phyloP scores from a whole-genome alignment of 2,888 invertebrate genomes.

The Acrobasis repandana region DNA sequence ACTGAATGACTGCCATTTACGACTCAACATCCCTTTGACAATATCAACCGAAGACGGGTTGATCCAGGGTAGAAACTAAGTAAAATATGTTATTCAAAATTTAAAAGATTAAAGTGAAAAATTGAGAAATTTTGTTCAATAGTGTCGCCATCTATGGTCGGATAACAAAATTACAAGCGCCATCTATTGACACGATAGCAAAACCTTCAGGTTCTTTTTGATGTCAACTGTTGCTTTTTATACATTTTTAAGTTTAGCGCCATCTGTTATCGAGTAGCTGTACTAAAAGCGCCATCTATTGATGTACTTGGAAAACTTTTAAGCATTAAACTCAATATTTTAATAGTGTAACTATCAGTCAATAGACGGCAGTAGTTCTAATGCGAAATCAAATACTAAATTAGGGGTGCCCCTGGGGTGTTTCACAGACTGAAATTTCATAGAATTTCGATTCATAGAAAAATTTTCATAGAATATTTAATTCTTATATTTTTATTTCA shows the following conservation, averaged over 20 bases:
- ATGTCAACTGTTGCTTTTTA: too few species aligned
- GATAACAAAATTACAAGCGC: background rate
- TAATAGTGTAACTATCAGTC: constrained; percentile 11
- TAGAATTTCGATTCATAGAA: too few species aligned
- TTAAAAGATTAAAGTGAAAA: too few species aligned
- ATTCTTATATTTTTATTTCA: too few species aligned
- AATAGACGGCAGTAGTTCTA: constrained; percentile 28
- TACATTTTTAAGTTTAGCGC: constrained; percentile 25
- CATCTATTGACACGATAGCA: background rate
- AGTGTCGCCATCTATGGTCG: background rate
- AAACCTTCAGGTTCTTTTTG: background rate
- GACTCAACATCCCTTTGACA: too few species aligned
- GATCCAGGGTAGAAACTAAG: too few species aligned
- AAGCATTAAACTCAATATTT: constrained; percentile 7
- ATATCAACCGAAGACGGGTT: too few species aligned
- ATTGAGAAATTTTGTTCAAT: background rate
- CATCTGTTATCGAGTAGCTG: constrained; percentile 39
- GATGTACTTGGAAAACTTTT: background rate
- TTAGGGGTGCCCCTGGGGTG: too few species aligned
- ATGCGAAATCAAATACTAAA: background rate
- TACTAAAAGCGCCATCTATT: constrained; percentile 25
- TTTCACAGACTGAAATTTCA: too few species aligned
- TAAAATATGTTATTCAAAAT: too few species aligned
- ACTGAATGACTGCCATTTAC: too few species aligned
- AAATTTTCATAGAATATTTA: too few species aligned